Evolutionary conservation across 1,140 invertebrate species (phyloP).

Genomic region (Procambarus virginalis): DNA sequence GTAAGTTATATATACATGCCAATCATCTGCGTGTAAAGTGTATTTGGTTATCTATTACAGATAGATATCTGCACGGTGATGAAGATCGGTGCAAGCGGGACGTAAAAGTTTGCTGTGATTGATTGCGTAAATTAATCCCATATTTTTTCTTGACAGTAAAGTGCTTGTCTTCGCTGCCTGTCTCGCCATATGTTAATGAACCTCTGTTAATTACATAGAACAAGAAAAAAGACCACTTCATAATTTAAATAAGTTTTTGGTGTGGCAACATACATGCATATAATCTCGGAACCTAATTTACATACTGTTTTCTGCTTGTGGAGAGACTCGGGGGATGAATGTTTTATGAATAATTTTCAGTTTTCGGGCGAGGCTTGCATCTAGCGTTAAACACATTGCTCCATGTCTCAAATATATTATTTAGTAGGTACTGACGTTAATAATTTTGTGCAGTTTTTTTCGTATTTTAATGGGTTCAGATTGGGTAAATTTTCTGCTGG

Average conservation of each 20-base stretch:
- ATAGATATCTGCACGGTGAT: background rate
- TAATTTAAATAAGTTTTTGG: slow-evolving; percentile 19
- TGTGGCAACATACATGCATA: slow-evolving; percentile 11
- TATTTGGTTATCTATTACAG: background rate
- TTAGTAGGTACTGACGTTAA: background rate
- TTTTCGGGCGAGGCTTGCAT: background rate
- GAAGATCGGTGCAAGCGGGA: background rate
- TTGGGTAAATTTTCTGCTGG: background rate
- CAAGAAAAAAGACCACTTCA: slow-evolving; percentile 18
- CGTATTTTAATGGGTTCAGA: background rate
- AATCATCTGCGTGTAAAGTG: background rate
- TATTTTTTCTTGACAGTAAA: background rate
- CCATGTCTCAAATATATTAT: too few species aligned
- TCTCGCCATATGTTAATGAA: slow-evolving; percentile 6
- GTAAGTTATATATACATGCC: background rate
- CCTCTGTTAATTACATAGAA: slow-evolving; percentile 13
- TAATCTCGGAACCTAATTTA: slow-evolving; percentile 31
- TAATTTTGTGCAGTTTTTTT: background rate
- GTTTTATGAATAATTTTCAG: slow-evolving; percentile 2
- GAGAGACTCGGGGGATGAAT: background rate
- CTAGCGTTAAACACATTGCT: background rate
- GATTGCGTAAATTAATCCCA: background rate
- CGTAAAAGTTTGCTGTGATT: background rate
- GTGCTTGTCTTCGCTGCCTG: background rate
- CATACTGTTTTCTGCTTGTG: slow-evolving; percentile 19